Evolutionary conservation across 2,888 invertebrate species (phyloP).

Genomic region (Eumerus sabulonum): DNA sequence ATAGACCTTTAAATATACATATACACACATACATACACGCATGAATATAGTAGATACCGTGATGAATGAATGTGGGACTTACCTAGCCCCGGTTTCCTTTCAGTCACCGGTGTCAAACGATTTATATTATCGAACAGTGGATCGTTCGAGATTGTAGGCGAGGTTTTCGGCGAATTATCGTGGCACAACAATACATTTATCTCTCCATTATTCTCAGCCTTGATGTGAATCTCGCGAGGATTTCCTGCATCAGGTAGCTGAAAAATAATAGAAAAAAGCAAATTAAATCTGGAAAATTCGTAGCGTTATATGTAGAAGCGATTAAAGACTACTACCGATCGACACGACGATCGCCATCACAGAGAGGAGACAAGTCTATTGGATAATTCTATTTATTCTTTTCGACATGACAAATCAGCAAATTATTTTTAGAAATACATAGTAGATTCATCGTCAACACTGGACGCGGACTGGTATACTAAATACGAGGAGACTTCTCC

Average conservation of each 20-base stretch:
- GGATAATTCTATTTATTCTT: conserved; percentile 8
- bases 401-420: conserved; percentile 65
- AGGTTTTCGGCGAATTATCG: conserved; percentile 82
- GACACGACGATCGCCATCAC: conserved; percentile 23
- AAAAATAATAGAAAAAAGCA: conserved; percentile 30
- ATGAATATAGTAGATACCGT: no score
- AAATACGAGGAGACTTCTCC: no score
- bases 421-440: conserved; percentile 68
- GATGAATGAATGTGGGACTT: background rate
- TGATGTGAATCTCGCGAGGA: conserved; percentile 91
- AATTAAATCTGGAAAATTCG: no score
- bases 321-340: conserved; percentile 42
- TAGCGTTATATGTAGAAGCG: conserved; percentile 31
- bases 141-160: conserved; percentile 80
- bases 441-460: conserved; percentile 51
- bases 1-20: conserved; percentile 23
- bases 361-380: conserved; percentile 53
- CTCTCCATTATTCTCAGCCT: conserved; percentile 91
- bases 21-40: background rate
- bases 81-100: conserved; percentile 78
- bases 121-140: conserved; percentile 83
- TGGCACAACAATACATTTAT: conserved; percentile 98
- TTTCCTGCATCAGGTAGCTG: conserved; percentile 84
- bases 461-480: no score
- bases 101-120: conserved; percentile 81